phyloP scores from a whole-genome alignment of 1,140 invertebrate genomes.

The Scaptomyza hsui region DNA sequence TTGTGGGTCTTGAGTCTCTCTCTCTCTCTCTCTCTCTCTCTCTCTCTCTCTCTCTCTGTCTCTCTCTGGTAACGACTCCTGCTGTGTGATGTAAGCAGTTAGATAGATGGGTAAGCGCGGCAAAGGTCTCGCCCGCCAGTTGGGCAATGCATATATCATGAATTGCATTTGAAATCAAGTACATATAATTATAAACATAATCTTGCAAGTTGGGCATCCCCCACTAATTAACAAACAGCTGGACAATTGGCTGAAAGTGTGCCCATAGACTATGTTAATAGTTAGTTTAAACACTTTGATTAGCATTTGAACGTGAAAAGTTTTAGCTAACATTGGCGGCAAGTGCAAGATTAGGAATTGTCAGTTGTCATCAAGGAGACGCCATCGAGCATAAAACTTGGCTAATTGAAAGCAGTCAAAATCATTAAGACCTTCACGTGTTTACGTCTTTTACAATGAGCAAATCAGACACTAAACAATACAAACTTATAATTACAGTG shows the following conservation, averaged over 20 bases:
- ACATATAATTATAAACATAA: constrained; percentile 14
- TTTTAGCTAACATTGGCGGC: constrained; percentile 48
- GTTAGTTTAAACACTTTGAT: constrained; percentile 53
- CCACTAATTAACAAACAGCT: not conserved
- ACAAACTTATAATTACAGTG: constrained; percentile 4
- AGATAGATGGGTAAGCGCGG: constrained; percentile 15
- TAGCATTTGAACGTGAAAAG: constrained; percentile 59
- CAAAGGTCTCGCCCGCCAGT: constrained; percentile 42
- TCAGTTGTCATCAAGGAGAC: constrained; percentile 49
- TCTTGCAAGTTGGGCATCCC: constrained; percentile 20
- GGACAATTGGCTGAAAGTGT: constrained; percentile 20
- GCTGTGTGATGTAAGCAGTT: constrained; percentile 69
- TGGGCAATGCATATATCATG: constrained; percentile 25
- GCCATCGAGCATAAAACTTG: constrained; percentile 32
- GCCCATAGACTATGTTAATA: constrained; percentile 49
- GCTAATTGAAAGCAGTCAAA: constrained; percentile 68
- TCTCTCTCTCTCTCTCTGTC: not conserved
- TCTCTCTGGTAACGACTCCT: constrained; percentile 47
- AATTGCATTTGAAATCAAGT: constrained; percentile 26
- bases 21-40: constrained; percentile 33
- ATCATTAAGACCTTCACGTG: constrained; percentile 34
- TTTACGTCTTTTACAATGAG: constrained; percentile 14
- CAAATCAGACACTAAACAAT: not conserved
- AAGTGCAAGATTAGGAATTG: constrained; percentile 49
- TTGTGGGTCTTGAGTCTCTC: not conserved